Base-by-base conservation (phyloP, 2,888 invertebrate species). In the Lithophane leautieri region DNA sequence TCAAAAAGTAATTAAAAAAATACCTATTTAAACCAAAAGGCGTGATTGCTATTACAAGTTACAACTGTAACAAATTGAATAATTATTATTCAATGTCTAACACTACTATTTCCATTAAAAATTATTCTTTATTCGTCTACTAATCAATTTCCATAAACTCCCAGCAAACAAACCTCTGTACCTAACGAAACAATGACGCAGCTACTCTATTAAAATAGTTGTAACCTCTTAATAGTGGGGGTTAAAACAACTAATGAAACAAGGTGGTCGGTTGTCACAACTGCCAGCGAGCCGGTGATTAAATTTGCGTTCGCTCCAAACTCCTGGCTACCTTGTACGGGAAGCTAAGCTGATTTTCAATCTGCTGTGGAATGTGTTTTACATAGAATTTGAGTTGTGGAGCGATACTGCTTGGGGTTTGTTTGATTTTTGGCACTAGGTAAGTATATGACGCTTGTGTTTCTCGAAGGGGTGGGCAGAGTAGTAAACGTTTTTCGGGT, bases 221-320 rank as follows among this genome's bases (percentile, higher is more conserved):
- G 79, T 79, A 86, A 78, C 74, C 82, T 75, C 85, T 81, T 82
- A 81, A 82, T 86, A 76, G 78, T 70, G 60, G 65, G 47, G 77
- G 82, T 84, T 88, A 81, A 81, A 89, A 78, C 81, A 71, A 83
- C 80, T 85, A 82, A 82, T 74, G 78, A 76, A 83, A 84, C 76
- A 82, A 76, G 83, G 79, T 80, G 70, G 69, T 76, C 60, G 83
- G 82, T 73, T 81, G 81, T 81, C 79, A 76, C 69, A 79, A 78
- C 68, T 78, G 73, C 68, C 83, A 72, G 83, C 84, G 78, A 86
- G 78, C 81, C 83, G 77, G 85, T 87, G 89, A 91, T 90, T 91
- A 89, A 91, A 89, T 91, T 91, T 89, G 89, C 81, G 82, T 86
- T 85, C 76, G 84, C 88, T 89, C 81, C 85, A 84, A 89, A 88